A percentile compares a stretch with the other conserved stretches of the same genome.
phyloP scores from a whole-genome alignment of 2,113 vertebrate species.

The Aegypius monachus region DNA sequence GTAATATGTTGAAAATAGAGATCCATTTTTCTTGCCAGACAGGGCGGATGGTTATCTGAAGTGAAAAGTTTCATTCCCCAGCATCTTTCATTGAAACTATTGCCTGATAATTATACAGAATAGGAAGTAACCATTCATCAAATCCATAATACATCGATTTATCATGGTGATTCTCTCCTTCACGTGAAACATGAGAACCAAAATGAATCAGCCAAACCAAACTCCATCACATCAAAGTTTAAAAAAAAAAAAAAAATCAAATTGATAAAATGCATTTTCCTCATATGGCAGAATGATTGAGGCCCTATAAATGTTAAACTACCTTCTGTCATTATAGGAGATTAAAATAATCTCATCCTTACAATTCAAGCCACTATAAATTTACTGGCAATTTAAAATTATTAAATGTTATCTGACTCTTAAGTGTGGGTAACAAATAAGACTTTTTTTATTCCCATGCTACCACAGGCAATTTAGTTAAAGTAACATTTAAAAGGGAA shows the following conservation, averaged over 20 bases:
- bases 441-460: background rate
- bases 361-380: constrained; percentile 3
- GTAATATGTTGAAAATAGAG: constrained; percentile 65
- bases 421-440: background rate
- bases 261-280: constrained; percentile 14
- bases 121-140: constrained; percentile 78
- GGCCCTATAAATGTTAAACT: background rate
- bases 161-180: constrained; percentile 57
- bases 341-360: background rate
- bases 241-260: background rate
- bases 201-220: constrained; percentile 69
- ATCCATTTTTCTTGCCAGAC: constrained; percentile 75
- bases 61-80: constrained; percentile 76
- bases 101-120: constrained; percentile 71
- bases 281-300: background rate
- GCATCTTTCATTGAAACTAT: constrained; percentile 74
- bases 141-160: constrained; percentile 70
- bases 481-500: background rate
- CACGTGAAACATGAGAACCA: constrained; percentile 37
- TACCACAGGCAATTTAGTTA: background rate
- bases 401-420: constrained; percentile 10
- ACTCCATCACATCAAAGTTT: background rate
- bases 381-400: constrained; percentile 10
- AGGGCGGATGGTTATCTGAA: constrained; percentile 72
- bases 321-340: constrained; percentile 14